Evolutionary conservation across 2,888 invertebrate genomes (phyloP).

Genomic region (Lordiphosa andalusiaca): DNA sequence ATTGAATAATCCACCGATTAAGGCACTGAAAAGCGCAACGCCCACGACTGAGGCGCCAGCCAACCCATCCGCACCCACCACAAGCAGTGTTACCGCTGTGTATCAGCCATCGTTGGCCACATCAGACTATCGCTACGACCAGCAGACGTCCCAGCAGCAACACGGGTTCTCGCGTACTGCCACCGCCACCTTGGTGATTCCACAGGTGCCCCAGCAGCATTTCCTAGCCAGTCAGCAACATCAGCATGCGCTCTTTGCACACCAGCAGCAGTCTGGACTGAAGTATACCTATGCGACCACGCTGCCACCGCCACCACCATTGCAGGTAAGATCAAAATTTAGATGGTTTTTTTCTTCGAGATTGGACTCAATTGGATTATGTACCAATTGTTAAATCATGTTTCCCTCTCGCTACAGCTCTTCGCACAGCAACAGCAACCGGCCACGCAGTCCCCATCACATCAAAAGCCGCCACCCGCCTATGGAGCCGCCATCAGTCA

Average conservation of each 20-base stretch:
- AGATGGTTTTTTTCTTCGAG: no score
- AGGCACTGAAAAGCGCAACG: conserved; percentile 54
- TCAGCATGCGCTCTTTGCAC: conserved; percentile 40
- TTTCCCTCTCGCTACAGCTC: conserved; percentile 50
- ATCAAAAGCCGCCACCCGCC: conserved; percentile 80
- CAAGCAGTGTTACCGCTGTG: conserved; percentile 46
- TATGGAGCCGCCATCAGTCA: conserved; percentile 80
- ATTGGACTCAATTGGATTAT: no score
- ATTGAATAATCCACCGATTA: conserved; percentile 67
- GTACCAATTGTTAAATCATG: background rate
- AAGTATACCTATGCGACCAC: conserved; percentile 70
- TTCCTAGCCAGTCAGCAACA: conserved; percentile 47
- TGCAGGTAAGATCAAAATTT: conserved; percentile 65
- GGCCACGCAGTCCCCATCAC: conserved; percentile 63
- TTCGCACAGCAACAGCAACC: conserved; percentile 57
- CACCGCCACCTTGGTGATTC: conserved; percentile 51
- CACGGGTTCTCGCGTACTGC: conserved; percentile 44
- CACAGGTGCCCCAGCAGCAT: conserved; percentile 56
- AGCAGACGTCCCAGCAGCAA: conserved; percentile 32
- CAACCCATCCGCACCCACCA: conserved; percentile 65
- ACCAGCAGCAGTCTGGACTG: conserved; percentile 56
- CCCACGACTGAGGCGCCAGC: conserved; percentile 64
- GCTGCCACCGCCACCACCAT: conserved; percentile 73
- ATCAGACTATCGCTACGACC: conserved; percentile 58
- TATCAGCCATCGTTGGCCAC: conserved; percentile 50